Conservation (phyloP, 2,113 vertebrate species). For the Tautogolabrus adspersus region DNA sequence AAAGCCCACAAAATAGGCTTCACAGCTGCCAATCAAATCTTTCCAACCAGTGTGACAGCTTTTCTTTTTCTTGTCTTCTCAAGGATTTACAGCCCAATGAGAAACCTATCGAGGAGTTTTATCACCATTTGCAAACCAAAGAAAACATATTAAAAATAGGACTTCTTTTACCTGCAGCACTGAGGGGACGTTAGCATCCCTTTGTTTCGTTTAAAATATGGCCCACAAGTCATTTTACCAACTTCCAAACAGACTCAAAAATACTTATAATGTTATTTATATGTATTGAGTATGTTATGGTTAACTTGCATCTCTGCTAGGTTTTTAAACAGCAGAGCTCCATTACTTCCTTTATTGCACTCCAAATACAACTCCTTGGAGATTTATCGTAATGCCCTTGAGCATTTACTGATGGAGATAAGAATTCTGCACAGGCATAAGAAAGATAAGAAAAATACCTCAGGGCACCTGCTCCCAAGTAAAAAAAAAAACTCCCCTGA, state of each 20-base stretch:
- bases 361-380: slow-evolving; percentile 48
- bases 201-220: slow-evolving; percentile 4
- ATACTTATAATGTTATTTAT: slow-evolving; percentile 33
- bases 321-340: slow-evolving; percentile 33
- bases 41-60: slow-evolving; percentile 36
- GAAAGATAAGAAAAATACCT: slow-evolving; percentile 65
- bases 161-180: too few relatives aligned
- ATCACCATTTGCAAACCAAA: slow-evolving; percentile 49
- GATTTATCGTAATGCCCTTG: slow-evolving; percentile 43
- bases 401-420: slow-evolving; percentile 56
- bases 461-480: slow-evolving; percentile 62
- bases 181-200: too few relatives aligned
- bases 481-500: slow-evolving; percentile 7
- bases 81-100: slow-evolving; percentile 9
- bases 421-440: slow-evolving; percentile 52
- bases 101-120: slow-evolving; percentile 1
- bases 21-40: slow-evolving; percentile 48
- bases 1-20: slow-evolving; percentile 29
- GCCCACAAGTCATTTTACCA: slow-evolving; percentile 27
- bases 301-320: slow-evolving; percentile 17
- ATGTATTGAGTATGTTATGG: slow-evolving; percentile 17
- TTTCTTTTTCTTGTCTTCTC: slow-evolving; percentile 22
- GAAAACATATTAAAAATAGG: slow-evolving; percentile 39
- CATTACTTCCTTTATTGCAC: slow-evolving; percentile 37
- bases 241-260: slow-evolving; percentile 32